Percentiles rank a stretch among this genome's conserved stretches.
phyloP scores from a whole-genome alignment of 2,888 invertebrate species.

The Germaria angustata region DNA sequence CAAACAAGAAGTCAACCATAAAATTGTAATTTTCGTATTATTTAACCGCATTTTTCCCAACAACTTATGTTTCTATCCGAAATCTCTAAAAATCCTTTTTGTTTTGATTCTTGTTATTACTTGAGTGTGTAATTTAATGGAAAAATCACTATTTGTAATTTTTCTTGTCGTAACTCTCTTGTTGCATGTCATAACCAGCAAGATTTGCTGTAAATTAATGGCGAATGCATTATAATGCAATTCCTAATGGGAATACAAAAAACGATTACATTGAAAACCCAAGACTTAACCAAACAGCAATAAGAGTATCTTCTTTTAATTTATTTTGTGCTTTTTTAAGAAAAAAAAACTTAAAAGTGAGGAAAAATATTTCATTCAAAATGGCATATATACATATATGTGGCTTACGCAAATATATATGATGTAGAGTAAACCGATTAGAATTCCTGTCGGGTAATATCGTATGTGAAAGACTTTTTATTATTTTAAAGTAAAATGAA shows the following conservation, averaged over 20 bases:
- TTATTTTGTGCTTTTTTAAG: background rate
- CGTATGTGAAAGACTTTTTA: too few relatives aligned
- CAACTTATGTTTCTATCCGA: conserved; percentile 24
- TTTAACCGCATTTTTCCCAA: conserved; percentile 36
- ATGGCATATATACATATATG: too few relatives aligned
- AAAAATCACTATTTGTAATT: conserved; percentile 57
- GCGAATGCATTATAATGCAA: conserved; percentile 58
- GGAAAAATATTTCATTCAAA: too few relatives aligned
- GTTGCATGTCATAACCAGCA: conserved; percentile 54
- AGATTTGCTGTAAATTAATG: conserved; percentile 57
- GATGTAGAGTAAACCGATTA: too few relatives aligned
- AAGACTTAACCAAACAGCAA: background rate
- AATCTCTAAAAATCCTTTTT: background rate
- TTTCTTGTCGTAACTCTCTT: conserved; percentile 46
- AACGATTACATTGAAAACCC: conserved; percentile 26
- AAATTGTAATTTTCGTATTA: conserved; percentile 40
- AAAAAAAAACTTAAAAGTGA: too few relatives aligned
- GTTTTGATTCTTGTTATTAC: background rate
- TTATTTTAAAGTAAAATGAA: too few relatives aligned
- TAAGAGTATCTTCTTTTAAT: background rate
- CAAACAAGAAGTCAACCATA: conserved; percentile 21
- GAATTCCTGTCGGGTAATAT: too few relatives aligned
- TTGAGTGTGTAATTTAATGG: conserved; percentile 63
- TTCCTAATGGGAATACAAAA: conserved; percentile 3
- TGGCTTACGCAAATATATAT: too few relatives aligned